Percentiles rank a stretch among this genome's conserved stretches.
Conservation (phyloP, 2,797 vertebrate genomes). For the Chromobotia macracanthus region DNA sequence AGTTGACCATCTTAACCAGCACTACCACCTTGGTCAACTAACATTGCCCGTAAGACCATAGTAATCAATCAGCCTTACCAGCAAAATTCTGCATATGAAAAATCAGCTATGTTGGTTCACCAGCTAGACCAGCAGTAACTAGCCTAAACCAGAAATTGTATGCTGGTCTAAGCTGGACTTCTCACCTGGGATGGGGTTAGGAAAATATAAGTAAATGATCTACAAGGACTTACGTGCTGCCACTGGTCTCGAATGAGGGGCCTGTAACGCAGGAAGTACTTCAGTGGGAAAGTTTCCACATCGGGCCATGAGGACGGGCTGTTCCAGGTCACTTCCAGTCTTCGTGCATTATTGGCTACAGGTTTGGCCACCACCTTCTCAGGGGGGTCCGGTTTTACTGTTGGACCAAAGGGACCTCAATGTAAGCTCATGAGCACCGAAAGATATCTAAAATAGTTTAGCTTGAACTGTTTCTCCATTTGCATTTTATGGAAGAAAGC, state of each 20-base stretch:
- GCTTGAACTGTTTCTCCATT: not conserved
- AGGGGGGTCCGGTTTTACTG: conserved; percentile 96
- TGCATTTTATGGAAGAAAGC: no score
- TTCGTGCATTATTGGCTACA: conserved; percentile 83
- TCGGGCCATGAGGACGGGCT: conserved; percentile 95
- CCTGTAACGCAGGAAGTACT: conserved; percentile 95
- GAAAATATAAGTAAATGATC: not conserved
- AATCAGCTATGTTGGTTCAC: not conserved
- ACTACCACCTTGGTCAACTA: not conserved
- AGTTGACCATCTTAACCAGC: not conserved
- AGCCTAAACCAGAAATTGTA: no score
- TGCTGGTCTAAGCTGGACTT: not conserved
- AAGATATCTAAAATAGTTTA: not conserved
- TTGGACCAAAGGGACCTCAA: conserved; percentile 35
- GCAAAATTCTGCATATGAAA: not conserved
- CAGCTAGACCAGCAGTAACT: not conserved
- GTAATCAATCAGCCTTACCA: not conserved
- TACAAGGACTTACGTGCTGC: conserved; percentile 90
- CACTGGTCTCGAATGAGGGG: conserved; percentile 95
- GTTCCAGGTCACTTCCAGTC: conserved; percentile 92
- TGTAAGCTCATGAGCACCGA: not conserved
- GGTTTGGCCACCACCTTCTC: conserved; percentile 91
- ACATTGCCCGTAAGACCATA: not conserved
- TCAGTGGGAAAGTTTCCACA: conserved; percentile 91
- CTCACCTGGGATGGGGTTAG: not conserved